Percentiles rank a stretch among this genome's conserved stretches.
Conservation (phyloP, 2,113 vertebrate genomes). For the Cynocephalus volans region DNA sequence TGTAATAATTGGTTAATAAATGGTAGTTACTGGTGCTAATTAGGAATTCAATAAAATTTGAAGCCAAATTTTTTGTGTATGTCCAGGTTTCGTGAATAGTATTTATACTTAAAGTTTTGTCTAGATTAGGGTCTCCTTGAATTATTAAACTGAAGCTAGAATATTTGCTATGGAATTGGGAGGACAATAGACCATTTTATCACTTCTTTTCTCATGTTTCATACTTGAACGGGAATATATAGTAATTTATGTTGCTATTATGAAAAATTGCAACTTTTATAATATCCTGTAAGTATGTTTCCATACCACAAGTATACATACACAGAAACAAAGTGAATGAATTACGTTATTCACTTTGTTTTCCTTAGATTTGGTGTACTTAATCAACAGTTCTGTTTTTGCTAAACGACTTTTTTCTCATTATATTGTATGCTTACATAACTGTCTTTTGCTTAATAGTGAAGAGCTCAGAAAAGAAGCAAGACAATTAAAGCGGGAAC, state of each 20-base stretch:
- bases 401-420: conserved; percentile 67
- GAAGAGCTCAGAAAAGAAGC: conserved; percentile 97
- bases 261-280: conserved; percentile 21
- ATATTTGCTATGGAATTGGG: conserved; percentile 29
- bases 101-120: conserved; percentile 43
- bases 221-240: background rate
- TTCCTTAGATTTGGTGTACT: conserved; percentile 68
- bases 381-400: conserved; percentile 77
- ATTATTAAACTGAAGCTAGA: conserved; percentile 52
- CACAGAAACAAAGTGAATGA: conserved; percentile 49
- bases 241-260: background rate
- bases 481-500: conserved; percentile 96
- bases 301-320: background rate
- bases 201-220: background rate
- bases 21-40: background rate
- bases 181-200: background rate
- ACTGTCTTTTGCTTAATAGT: conserved; percentile 89
- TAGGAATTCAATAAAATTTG: conserved; percentile 44
- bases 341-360: conserved; percentile 65
- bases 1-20: conserved; percentile 55
- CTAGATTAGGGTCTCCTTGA: background rate
- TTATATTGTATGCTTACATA: conserved; percentile 69
- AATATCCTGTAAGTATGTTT: conserved; percentile 34
- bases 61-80: conserved; percentile 35
- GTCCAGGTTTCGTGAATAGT: background rate